A percentile compares a stretch with the other conserved stretches of the same genome.
Evolutionary conservation across 2,888 invertebrate species (phyloP).

Genomic region (Horisme vitalbata): DNA sequence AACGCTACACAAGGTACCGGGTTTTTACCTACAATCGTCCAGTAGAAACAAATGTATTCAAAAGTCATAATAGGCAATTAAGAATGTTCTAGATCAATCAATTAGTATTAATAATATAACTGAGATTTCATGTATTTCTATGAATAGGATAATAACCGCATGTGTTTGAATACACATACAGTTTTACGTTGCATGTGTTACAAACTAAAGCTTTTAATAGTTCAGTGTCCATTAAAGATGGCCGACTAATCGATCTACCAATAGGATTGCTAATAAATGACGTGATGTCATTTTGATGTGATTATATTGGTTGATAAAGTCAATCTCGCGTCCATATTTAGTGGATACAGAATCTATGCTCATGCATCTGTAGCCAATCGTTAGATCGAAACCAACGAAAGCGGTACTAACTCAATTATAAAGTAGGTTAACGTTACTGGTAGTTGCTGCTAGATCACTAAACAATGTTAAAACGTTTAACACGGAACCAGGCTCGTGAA

Average conservation of each 20-base stretch:
- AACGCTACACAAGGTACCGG: conserved; percentile 69
- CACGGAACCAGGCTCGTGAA: conserved; percentile 49
- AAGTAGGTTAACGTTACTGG: conserved; percentile 22
- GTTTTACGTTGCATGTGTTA: conserved; percentile 27
- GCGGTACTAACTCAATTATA: conserved; percentile 15
- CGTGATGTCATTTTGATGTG: too few relatives aligned
- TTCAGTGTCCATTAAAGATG: too few relatives aligned
- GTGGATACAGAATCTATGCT: too few relatives aligned
- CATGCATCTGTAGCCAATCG: conserved; percentile 29
- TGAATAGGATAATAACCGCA: conserved; percentile 56
- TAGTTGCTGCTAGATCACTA: conserved; percentile 41
- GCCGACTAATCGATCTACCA: too few relatives aligned
- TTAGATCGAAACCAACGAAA: conserved; percentile 24
- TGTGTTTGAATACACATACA: conserved; percentile 37
- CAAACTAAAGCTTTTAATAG: conserved; percentile 15
- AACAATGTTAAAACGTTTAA: conserved; percentile 39
- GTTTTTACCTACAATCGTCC: conserved; percentile 50
- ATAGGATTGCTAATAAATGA: too few relatives aligned
- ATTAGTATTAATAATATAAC: conserved; percentile 36
- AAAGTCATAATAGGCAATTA: conserved; percentile 47
- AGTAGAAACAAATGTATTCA: conserved; percentile 49
- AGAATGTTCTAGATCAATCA: conserved; percentile 39
- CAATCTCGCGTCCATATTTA: too few relatives aligned
- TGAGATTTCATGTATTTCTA: conserved; percentile 33
- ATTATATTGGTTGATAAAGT: too few relatives aligned